These are phyloP conservation scores for Pelecanus crispus DNA, from an alignment of 2,113 vertebrate species.

Conservation along the genomic window DNA sequence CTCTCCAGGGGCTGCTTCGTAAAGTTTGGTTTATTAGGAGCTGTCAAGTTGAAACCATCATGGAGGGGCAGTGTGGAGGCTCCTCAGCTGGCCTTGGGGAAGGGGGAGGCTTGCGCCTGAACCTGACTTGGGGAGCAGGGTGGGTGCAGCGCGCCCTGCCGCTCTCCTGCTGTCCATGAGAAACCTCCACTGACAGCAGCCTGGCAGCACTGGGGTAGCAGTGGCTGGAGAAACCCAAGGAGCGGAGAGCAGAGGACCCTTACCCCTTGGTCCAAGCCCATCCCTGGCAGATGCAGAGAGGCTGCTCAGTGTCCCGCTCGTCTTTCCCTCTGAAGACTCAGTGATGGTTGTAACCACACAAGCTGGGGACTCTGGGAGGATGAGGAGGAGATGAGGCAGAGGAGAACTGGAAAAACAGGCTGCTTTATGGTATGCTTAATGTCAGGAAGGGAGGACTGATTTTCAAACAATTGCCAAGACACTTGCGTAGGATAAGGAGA, in stretches of 20 bases:
- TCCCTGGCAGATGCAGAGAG: neutral
- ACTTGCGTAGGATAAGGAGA: neutral
- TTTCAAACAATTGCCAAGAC: neutral
- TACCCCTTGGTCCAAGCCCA: neutral
- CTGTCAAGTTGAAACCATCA: neutral
- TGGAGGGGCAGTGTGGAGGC: neutral
- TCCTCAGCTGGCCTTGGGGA: neutral
- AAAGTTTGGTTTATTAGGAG: constrained; percentile 23
- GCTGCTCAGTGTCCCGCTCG: fast-evolving
- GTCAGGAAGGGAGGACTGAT: neutral
- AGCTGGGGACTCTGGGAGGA: neutral
- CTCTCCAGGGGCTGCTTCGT: neutral
- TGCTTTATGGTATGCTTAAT: neutral
- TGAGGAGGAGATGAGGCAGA: neutral
- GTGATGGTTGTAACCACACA: neutral
- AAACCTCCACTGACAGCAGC: neutral
- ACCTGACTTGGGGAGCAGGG: neutral
- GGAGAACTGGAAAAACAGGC: neutral
- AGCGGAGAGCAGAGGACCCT: neutral
- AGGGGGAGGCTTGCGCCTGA: neutral
- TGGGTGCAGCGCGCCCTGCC: neutral
- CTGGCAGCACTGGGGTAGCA: neutral
- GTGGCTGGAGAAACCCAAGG: neutral
- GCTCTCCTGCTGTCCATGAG: neutral
- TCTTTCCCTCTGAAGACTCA: neutral